Conservation (phyloP, 2,888 invertebrate species). For the Lymantria dispar region DNA sequence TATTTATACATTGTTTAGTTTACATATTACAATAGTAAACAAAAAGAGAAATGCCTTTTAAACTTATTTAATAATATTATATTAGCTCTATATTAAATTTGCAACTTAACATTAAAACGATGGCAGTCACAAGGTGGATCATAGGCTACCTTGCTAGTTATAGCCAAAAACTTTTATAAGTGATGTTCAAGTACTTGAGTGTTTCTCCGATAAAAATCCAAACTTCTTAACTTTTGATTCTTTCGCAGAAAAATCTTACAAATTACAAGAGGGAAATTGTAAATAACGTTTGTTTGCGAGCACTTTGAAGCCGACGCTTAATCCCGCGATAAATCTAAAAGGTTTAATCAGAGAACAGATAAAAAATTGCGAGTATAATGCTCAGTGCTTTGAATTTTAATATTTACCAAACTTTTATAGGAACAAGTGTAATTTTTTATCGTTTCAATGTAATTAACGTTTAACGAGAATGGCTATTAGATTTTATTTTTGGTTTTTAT, state of each 20-base stretch:
- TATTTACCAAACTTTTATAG: background rate
- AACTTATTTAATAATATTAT: no score
- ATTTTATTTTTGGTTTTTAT: background rate
- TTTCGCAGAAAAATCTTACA: background rate
- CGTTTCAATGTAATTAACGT: background rate
- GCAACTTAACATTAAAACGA: background rate
- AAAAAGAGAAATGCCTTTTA: no score
- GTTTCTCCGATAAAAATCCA: background rate
- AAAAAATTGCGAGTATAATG: background rate
- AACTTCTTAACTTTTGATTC: background rate
- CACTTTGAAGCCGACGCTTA: background rate
- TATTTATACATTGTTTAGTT: no score
- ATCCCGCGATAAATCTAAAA: background rate
- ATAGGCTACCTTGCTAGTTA: no score
- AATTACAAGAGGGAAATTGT: background rate
- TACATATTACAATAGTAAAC: no score
- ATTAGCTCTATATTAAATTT: background rate
- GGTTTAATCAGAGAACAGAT: background rate
- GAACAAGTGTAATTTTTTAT: background rate
- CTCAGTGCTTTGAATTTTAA: background rate
- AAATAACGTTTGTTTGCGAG: background rate
- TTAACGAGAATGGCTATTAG: background rate
- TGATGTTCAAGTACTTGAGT: background rate
- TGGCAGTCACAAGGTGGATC: no score
- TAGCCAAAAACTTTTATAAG: no score